These are phyloP conservation scores for Pseudococcus jackbeardsleyi DNA, from an alignment of 2,888 invertebrate species.

Conservation along the genomic window DNA sequence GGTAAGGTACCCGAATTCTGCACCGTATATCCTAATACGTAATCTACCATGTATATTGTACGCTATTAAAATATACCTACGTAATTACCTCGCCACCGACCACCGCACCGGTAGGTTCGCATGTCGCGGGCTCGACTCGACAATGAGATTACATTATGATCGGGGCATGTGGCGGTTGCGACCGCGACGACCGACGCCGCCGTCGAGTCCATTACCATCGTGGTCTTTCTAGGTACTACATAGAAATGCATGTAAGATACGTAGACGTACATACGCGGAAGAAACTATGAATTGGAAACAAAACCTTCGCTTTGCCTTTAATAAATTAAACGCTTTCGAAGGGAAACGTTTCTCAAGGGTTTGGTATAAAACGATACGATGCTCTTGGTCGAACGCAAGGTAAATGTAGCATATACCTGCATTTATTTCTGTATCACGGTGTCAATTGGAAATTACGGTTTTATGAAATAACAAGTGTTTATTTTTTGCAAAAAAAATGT, in stretches of 20 bases:
- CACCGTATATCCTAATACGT: not conserved
- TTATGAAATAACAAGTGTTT: not conserved
- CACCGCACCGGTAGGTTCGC: not conserved
- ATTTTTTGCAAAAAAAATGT: not conserved
- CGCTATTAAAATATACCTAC: conserved; percentile 9
- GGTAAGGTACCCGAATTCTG: not conserved
- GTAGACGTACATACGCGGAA: conserved; percentile 17
- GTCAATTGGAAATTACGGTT: not conserved
- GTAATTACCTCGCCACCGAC: conserved; percentile 9
- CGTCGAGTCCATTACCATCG: not conserved
- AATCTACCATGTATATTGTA: not conserved
- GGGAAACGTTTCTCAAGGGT: conserved; percentile 33
- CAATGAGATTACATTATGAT: conserved; percentile 15
- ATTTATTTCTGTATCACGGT: not conserved
- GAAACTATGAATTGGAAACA: not conserved
- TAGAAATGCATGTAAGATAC: not conserved
- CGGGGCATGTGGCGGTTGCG: not conserved
- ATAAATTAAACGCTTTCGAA: conserved; percentile 47
- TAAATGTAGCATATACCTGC: not conserved
- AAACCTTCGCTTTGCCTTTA: conserved; percentile 42
- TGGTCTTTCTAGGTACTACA: not conserved
- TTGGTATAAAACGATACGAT: not conserved
- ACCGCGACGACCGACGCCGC: not conserved
- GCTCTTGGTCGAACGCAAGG: not conserved
- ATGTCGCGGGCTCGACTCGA: conserved; percentile 20